A percentile compares a stretch with the other conserved stretches of the same genome.
These are phyloP conservation scores for Tridacna gigas DNA, from an alignment of 2,888 invertebrate species.

Conservation along the genomic window DNA sequence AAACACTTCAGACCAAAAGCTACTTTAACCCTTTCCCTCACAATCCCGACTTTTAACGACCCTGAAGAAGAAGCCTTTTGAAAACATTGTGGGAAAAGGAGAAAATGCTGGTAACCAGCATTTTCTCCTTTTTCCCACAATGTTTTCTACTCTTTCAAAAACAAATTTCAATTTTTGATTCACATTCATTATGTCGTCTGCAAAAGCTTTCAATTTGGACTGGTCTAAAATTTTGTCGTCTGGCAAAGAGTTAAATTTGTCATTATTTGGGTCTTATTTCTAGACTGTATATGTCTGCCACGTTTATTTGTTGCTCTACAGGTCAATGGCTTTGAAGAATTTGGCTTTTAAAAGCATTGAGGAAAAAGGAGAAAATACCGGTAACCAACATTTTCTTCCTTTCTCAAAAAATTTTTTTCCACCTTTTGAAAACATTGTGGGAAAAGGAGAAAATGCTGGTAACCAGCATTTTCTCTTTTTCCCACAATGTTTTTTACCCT, in stretches of 20 bases:
- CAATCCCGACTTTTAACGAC: not conserved
- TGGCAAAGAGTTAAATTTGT: no score
- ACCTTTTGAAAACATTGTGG: not conserved
- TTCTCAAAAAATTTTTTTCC: no score
- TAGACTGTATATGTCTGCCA: no score
- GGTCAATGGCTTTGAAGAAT: not conserved
- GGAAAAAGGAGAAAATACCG: not conserved
- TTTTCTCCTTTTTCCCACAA: not conserved
- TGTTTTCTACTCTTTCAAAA: no score
- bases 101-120: conserved; percentile 2
- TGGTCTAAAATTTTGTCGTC: no score
- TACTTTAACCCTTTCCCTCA: not conserved
- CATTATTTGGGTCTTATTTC: no score
- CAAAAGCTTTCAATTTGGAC: no score
- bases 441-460: not conserved
- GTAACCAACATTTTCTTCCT: not conserved
- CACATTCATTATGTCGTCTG: no score
- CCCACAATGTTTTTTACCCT: not conserved
- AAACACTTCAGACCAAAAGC: not conserved
- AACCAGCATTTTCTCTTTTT: not conserved
- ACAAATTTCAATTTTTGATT: no score
- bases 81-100: not conserved
- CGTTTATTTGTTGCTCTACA: no score
- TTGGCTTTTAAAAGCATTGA: not conserved
- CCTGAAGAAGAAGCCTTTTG: not conserved